A percentile compares a stretch with the other conserved stretches of the same genome.
These are phyloP conservation scores for Actenoides hombroni DNA, from an alignment of 2,113 vertebrate species.

Conservation along the genomic window DNA sequence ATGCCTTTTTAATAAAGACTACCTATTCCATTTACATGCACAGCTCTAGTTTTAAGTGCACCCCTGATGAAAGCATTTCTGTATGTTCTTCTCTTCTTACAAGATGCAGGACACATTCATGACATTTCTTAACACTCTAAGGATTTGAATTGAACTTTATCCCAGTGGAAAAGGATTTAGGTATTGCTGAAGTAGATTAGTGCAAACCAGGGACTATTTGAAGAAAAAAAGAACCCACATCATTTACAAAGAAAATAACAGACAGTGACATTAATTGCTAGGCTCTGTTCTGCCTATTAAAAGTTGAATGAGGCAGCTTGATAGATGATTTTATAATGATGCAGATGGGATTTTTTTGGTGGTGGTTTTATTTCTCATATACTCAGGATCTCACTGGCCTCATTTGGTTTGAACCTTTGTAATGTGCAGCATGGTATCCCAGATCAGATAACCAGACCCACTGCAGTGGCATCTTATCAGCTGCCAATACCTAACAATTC, in stretches of 20 bases:
- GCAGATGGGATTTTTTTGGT: neutral
- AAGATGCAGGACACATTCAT: neutral
- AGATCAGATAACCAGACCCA: neutral
- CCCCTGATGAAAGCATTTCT: neutral
- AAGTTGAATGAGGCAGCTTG: slow-evolving; percentile 11
- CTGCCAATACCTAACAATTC: neutral
- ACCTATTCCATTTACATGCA: neutral
- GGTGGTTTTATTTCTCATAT: neutral
- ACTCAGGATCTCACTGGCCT: neutral
- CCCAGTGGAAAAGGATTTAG: neutral
- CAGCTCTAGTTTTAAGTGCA: neutral
- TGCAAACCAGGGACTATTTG: neutral
- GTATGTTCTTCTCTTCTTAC: neutral
- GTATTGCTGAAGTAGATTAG: neutral
- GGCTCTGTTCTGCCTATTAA: slow-evolving; percentile 13
- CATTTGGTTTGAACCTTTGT: neutral
- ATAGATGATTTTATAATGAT: neutral
- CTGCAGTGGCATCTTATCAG: neutral
- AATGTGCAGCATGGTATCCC: neutral
- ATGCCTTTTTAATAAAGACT: neutral
- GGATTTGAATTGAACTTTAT: neutral
- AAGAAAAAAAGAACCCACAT: neutral
- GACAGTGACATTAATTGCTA: slow-evolving; percentile 26
- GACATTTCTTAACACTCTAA: neutral
- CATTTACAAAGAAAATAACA: slow-evolving; percentile 15